Evolutionary conservation across 2,113 vertebrate genomes (phyloP).

Genomic region (Ailuropoda melanoleuca): DNA sequence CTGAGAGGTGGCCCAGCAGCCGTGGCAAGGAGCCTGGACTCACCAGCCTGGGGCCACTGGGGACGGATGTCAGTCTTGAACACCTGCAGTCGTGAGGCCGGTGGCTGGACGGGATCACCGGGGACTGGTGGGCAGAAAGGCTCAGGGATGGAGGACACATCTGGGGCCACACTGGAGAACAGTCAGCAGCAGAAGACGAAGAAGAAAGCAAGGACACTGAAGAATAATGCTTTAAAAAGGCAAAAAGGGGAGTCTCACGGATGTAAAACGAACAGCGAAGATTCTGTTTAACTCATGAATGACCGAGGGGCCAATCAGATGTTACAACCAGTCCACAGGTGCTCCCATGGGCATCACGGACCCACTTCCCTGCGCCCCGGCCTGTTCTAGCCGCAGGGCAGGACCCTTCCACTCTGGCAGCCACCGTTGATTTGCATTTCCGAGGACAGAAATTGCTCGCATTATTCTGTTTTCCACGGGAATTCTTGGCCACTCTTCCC

Average conservation of each 20-base stretch:
- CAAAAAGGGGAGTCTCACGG: rapidly evolving
- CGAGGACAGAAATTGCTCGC: rapidly evolving
- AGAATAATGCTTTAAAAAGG: no score
- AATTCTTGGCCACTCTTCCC: neutral
- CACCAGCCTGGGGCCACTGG: neutral
- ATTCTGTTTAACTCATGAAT: neutral
- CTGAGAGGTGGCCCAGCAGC: neutral
- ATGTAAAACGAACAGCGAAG: rapidly evolving
- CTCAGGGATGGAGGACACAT: rapidly evolving
- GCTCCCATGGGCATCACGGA: neutral
- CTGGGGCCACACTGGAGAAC: rapidly evolving
- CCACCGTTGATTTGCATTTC: neutral
- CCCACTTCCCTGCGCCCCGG: rapidly evolving
- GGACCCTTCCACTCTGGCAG: no score
- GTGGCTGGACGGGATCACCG: neutral
- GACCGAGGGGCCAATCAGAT: neutral
- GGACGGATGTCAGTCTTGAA: neutral
- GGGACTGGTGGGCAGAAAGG: neutral
- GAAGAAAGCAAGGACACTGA: neutral
- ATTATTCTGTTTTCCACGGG: neutral
- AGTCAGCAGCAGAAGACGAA: rapidly evolving
- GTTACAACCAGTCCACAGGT: neutral
- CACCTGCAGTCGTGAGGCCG: rapidly evolving
- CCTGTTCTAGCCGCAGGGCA: neutral
- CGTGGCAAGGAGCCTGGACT: no score